phyloP scores from a whole-genome alignment of 2,888 invertebrate species.

The Meganola albula region DNA sequence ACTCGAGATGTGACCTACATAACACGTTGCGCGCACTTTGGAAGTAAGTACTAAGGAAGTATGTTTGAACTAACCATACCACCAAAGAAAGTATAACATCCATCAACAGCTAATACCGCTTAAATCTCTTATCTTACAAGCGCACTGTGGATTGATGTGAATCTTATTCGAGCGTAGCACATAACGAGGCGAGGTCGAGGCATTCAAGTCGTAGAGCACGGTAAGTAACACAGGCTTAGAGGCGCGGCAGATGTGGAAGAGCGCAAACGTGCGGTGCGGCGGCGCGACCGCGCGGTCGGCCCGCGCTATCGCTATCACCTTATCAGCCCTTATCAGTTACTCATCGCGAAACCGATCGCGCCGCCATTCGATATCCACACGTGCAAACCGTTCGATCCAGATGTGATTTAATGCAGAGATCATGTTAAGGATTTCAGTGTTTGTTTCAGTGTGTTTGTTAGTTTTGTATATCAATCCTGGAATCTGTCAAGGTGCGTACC shows the following conservation, averaged over 20 bases:
- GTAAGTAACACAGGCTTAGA: slow-evolving; percentile 41
- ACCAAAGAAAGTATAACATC: slow-evolving; percentile 3
- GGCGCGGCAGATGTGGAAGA: slow-evolving; percentile 55
- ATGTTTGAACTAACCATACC: slow-evolving; percentile 1
- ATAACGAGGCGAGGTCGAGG: slow-evolving; percentile 9
- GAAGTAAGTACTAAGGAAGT: slow-evolving; percentile 3
- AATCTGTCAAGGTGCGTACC: slow-evolving; percentile 55
- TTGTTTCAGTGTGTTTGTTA: slow-evolving; percentile 41
- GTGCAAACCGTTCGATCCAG: slow-evolving; percentile 44
- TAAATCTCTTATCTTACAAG: slow-evolving; percentile 17
- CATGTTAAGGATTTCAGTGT: slow-evolving; percentile 52
- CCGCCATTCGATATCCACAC: slow-evolving; percentile 42
- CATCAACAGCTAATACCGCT: slow-evolving; percentile 13
- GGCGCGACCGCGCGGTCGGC: slow-evolving; percentile 40
- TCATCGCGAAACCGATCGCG: slow-evolving; percentile 68
- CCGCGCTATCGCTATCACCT: slow-evolving; percentile 58
- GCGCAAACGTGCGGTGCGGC: slow-evolving; percentile 47
- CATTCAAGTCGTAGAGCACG: too few relatives aligned
- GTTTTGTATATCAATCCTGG: slow-evolving; percentile 42
- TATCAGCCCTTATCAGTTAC: slow-evolving; percentile 69
- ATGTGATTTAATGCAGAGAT: slow-evolving; percentile 43
- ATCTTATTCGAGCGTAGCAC: slow-evolving; percentile 8
- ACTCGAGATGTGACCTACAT: too few relatives aligned
- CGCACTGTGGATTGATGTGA: slow-evolving; percentile 25
- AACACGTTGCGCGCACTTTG: not conserved